These are phyloP conservation scores for Daphoenositta chrysoptera DNA, from an alignment of 2,113 vertebrate genomes.

Conservation along the genomic window DNA sequence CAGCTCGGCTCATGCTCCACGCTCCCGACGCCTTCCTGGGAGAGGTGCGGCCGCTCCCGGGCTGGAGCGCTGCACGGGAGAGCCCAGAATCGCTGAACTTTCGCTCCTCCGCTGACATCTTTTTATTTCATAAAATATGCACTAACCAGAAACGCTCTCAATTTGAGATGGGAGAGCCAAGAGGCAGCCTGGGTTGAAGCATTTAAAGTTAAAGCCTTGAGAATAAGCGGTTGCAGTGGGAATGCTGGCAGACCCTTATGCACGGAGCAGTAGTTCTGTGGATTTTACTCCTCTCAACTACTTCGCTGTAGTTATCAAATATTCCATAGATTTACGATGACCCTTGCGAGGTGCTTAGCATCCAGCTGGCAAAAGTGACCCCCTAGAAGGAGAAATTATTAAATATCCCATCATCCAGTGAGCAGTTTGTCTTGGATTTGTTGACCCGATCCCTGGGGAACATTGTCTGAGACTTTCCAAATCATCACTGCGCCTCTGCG, in stretches of 20 bases:
- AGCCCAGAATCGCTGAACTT: background rate
- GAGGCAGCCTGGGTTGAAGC: background rate
- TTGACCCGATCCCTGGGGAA: background rate
- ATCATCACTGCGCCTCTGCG: background rate
- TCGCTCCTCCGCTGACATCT: background rate
- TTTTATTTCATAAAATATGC: slow-evolving; percentile 27
- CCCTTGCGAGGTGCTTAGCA: background rate
- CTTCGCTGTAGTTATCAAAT: background rate
- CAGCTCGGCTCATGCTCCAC: rapidly evolving
- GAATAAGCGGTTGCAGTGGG: background rate
- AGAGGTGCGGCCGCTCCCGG: background rate
- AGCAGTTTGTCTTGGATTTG: background rate
- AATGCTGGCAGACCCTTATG: background rate
- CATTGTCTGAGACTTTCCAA: background rate
- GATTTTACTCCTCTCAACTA: background rate
- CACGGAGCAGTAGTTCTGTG: background rate
- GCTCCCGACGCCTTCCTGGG: rapidly evolving
- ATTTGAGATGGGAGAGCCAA: background rate
- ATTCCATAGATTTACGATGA: background rate
- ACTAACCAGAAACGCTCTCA: background rate
- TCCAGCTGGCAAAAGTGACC: background rate
- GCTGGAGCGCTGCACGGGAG: background rate
- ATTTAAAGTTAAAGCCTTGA: background rate
- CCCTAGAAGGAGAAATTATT: background rate
- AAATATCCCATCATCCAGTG: background rate